A percentile compares a stretch with the other conserved stretches of the same genome.
Conservation (phyloP, 1,140 invertebrate genomes). For the Luehdorfia chinensis region DNA sequence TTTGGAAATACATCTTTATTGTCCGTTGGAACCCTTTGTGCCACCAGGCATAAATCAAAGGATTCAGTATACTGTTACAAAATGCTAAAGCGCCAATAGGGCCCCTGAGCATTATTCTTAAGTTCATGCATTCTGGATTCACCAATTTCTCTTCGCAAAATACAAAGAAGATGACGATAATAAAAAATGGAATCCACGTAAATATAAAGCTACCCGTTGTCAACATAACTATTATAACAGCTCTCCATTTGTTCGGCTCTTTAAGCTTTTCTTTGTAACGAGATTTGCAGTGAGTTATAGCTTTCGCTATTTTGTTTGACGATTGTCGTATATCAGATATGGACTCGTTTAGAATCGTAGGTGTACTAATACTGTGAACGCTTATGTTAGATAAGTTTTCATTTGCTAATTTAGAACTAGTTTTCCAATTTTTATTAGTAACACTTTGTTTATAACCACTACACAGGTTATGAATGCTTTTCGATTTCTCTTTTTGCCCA, state of each 20-base stretch:
- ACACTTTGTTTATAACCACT: constrained; percentile 20
- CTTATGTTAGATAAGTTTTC: constrained; percentile 1
- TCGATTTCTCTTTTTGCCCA: constrained; percentile 31
- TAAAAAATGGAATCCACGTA: constrained; percentile 68
- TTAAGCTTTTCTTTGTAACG: constrained; percentile 30
- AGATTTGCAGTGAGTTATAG: constrained; percentile 15
- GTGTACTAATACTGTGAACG: constrained; percentile 3
- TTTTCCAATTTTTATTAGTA: constrained; percentile 20
- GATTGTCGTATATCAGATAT: constrained; percentile 6
- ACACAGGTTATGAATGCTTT: constrained; percentile 39
- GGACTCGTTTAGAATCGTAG: constrained; percentile 5
- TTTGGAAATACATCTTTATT: constrained; percentile 36
- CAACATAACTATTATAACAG: constrained; percentile 78
- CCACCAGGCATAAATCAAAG: constrained; percentile 85
- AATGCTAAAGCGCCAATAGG: constrained; percentile 79
- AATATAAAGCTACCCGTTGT: constrained; percentile 76
- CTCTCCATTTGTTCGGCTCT: constrained; percentile 76
- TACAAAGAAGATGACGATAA: constrained; percentile 72
- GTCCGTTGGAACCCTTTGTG: constrained; percentile 79
- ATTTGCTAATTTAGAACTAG: constrained; percentile 15
- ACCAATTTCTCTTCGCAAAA: constrained; percentile 66
- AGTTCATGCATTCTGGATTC: constrained; percentile 61
- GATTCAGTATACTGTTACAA: constrained; percentile 83
- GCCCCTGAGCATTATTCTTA: constrained; percentile 69
- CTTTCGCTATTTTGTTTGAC: constrained; percentile 9